A percentile compares a stretch with the other conserved stretches of the same genome.
Conservation (phyloP, 92 coral and sea anemone species). For the Bergia puertoricense region DNA sequence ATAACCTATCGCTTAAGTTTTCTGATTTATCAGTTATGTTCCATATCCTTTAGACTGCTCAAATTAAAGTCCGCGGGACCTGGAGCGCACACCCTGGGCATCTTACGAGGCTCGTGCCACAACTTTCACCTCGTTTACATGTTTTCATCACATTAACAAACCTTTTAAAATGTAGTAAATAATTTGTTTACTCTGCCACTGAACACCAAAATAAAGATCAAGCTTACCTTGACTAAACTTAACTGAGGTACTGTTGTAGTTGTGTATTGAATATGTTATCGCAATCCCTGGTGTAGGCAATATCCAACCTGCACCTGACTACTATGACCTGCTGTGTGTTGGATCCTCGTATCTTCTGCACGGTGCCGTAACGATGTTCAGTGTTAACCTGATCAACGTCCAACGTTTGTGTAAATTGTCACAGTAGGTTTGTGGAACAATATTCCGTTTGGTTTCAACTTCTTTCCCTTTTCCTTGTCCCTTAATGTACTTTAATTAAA, state of each 20-base stretch:
- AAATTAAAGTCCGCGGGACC: not conserved
- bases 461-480: constrained; percentile 12
- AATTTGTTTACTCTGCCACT: not conserved
- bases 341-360: not conserved
- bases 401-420: not conserved
- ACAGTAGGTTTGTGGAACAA: not conserved
- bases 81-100: constrained; percentile 3
- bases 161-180: constrained; percentile 9
- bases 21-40: not conserved
- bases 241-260: constrained; percentile 5
- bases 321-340: no score
- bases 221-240: constrained; percentile 7
- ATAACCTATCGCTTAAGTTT: not conserved
- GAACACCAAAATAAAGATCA: not conserved
- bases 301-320: no score
- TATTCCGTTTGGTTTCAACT: constrained; percentile 18
- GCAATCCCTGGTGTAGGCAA: not conserved
- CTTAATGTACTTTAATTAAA: constrained; percentile 8
- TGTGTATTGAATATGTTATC: not conserved
- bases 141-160: constrained; percentile 40
- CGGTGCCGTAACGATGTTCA: not conserved
- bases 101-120: constrained; percentile 26
- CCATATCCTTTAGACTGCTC: not conserved
- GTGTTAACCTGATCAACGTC: not conserved
- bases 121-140: constrained; percentile 33